A percentile compares a stretch with the other conserved stretches of the same genome.
Evolutionary conservation across 2,797 vertebrate species (phyloP).

Genomic region (Geotrypetes seraphini): DNA sequence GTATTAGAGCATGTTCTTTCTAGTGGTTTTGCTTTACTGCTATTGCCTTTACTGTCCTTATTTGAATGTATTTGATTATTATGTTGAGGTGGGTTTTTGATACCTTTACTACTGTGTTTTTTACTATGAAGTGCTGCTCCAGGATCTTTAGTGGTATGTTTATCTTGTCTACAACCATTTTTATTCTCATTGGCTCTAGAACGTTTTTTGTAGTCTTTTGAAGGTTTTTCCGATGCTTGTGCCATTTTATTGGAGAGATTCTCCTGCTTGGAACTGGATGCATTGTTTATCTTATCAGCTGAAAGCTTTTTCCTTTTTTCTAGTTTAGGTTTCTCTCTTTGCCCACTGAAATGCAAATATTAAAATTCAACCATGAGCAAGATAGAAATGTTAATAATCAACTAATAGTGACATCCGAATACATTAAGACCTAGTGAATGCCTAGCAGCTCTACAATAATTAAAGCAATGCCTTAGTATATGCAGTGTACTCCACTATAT

Average conservation of each 20-base stretch:
- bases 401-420: no score
- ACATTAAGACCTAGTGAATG: no score
- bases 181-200: not conserved
- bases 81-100: not conserved
- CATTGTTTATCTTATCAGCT: not conserved
- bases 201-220: not conserved
- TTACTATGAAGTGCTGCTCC: not conserved
- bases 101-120: not conserved
- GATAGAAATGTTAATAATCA: no score
- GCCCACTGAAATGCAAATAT: constrained; percentile 1
- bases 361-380: no score
- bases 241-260: not conserved
- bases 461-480: no score
- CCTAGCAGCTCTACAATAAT: no score
- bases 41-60: not conserved
- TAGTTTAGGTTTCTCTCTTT: not conserved
- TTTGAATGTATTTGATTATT: not conserved
- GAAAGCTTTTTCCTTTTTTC: not conserved
- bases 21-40: not conserved
- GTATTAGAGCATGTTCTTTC: constrained; percentile 6
- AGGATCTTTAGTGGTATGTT: not conserved
- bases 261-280: constrained; percentile 3
- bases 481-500: no score
- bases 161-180: not conserved
- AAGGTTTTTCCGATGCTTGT: not conserved